Base-by-base conservation (phyloP, 2,113 vertebrate genomes). In the Odontophorus gujanensis region DNA sequence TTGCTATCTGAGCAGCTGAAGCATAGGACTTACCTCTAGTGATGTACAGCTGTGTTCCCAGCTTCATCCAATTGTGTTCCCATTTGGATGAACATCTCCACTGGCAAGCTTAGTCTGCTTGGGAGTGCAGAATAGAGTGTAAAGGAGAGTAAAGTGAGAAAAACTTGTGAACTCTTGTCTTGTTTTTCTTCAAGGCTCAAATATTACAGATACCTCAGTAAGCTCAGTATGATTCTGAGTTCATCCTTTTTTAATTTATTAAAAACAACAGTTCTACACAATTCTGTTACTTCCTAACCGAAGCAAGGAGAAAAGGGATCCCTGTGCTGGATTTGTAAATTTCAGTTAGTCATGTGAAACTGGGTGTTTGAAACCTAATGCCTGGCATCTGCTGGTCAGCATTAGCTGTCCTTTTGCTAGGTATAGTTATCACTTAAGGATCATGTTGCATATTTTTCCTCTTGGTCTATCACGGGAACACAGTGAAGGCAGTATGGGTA, bases 401-500 rank as follows among this genome's bases (percentile, higher is more conserved):
- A 40, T 28, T n/a, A 59, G 24, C 45, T 63, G n/a, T 55, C 19
- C 14, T 75, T 66, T 69, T 68, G 30, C 30, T 50, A 59, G 19
- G 9, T 32, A 55, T 13, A 61, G 50, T 6, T 75, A 25, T 11
- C 16, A 62, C 15, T n/a, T 34, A 62, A 72, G 38, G 45, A 45
- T 51, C 34, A 55, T 0, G 0, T 47, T 34, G 8, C 9, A 8
- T 9, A 34, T 80, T 61, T 63, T 72, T n/a, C 15, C 47, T 50
- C 24, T 79, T 48, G 65, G 9, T 65, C 38, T 67, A 7, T 69
- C 19, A 10, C 9, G 50, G 1, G 26, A 50, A 25, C 57, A 32
- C 0, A 0, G 36, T 38, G 59, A 57, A n/a, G 4, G 12, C 45
- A 9, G 45, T 32, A 51, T 7, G 17, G 36, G 36, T 67, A 58